Evolutionary conservation across 1,140 invertebrate genomes (phyloP).

Genomic region (Potamilus streckersoni): DNA sequence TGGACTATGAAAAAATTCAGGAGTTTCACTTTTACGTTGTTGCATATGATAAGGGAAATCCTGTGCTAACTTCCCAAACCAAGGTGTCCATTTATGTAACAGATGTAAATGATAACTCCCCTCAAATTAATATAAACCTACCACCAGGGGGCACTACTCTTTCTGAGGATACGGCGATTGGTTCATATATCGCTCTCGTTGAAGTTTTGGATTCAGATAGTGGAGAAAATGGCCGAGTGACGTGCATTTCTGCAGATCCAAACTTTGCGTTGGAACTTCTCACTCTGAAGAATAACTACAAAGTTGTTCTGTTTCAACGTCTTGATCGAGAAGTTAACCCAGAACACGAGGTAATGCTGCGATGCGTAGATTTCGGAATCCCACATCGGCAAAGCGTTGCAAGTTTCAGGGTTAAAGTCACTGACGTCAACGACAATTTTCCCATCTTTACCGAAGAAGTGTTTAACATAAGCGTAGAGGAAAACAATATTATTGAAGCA

Average conservation of each 20-base stretch:
- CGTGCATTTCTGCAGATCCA: constrained; percentile 45
- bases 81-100: constrained; percentile 39
- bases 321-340: constrained; percentile 25
- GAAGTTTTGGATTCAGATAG: constrained; percentile 52
- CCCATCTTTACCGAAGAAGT: constrained; percentile 15
- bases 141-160: constrained; percentile 38
- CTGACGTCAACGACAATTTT: constrained; percentile 35
- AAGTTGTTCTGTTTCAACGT: constrained; percentile 22
- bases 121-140: constrained; percentile 50
- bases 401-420: constrained; percentile 12
- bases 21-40: constrained; percentile 40
- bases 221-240: constrained; percentile 45
- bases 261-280: constrained; percentile 15
- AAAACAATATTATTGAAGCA: constrained; percentile 19
- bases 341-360: constrained; percentile 18
- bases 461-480: constrained; percentile 14
- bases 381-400: constrained; percentile 14
- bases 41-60: constrained; percentile 37
- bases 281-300: constrained; percentile 15
- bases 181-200: constrained; percentile 52
- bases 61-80: constrained; percentile 73
- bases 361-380: constrained; percentile 25
- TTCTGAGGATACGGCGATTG: constrained; percentile 41
- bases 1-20: constrained; percentile 81
- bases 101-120: constrained; percentile 51